Evolutionary conservation across 2,888 invertebrate genomes (phyloP).

Genomic region (Apoda limacodes): DNA sequence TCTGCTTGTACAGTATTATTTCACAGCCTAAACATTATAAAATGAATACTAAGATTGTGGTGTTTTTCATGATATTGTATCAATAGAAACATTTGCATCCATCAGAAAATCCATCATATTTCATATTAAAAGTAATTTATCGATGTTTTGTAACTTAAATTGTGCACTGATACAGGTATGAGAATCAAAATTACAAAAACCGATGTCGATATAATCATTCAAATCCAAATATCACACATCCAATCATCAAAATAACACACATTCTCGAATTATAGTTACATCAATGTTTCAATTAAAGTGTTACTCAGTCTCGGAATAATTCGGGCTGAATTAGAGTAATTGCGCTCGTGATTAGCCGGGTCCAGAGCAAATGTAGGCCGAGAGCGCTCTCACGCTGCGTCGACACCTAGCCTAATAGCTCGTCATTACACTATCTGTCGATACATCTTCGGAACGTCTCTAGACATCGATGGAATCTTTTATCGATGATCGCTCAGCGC

Average conservation of each 20-base stretch:
- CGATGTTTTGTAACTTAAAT: no score
- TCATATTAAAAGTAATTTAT: no score
- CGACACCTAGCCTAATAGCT: constrained; percentile 59
- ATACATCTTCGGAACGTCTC: constrained; percentile 44
- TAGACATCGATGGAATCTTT: constrained; percentile 38
- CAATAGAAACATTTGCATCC: no score
- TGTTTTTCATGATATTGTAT: no score
- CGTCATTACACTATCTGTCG: constrained; percentile 59
- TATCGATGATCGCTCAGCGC: constrained; percentile 42
- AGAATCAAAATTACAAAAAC: no score
- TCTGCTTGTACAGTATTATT: no score
- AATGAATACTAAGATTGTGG: no score
- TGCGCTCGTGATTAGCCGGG: constrained; percentile 47
- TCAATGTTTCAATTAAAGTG: constrained; percentile 61
- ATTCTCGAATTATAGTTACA: constrained; percentile 22
- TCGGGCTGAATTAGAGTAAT: constrained; percentile 62
- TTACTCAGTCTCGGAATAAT: constrained; percentile 49
- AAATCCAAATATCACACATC: constrained; percentile 30
- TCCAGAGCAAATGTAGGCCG: constrained; percentile 45
- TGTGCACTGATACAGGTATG: no score
- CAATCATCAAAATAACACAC: constrained; percentile 33
- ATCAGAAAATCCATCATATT: no score
- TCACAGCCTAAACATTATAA: no score
- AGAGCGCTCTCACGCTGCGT: constrained; percentile 56
- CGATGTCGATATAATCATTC: constrained; percentile 21